Conservation (phyloP, 2,797 vertebrate genomes). For the Lutjanus argentimaculatus region DNA sequence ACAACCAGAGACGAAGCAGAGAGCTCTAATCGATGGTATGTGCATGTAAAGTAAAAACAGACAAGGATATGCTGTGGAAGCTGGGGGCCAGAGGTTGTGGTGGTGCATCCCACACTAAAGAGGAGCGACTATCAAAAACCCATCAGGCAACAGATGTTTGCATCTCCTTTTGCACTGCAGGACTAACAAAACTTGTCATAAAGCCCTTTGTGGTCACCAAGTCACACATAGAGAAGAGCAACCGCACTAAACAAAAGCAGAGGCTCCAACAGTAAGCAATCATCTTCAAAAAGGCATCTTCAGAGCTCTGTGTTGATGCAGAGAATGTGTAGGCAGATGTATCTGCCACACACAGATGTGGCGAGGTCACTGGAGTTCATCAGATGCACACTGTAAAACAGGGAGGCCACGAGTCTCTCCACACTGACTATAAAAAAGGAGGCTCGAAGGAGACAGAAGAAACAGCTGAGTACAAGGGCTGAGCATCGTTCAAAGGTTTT, state of each 20-base stretch:
- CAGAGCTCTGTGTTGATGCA: slow-evolving; percentile 11
- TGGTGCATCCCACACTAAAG: slow-evolving; percentile 45
- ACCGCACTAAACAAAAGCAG: slow-evolving; percentile 51
- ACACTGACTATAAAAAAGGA: neutral
- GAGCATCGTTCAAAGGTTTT: too few species aligned
- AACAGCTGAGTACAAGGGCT: too few species aligned
- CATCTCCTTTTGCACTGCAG: slow-evolving; percentile 40
- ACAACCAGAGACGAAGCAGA: slow-evolving; percentile 7
- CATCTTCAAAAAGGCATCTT: slow-evolving; percentile 62
- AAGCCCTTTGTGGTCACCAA: slow-evolving; percentile 39
- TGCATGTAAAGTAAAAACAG: slow-evolving; percentile 36
- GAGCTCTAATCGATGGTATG: neutral
- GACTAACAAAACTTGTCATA: slow-evolving; percentile 46
- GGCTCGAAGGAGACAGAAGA: neutral
- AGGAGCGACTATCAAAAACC: slow-evolving; percentile 41
- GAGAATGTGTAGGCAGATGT: slow-evolving; percentile 18
- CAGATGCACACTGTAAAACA: slow-evolving; percentile 7
- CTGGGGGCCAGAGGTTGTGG: slow-evolving; percentile 33
- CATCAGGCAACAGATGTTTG: slow-evolving; percentile 52
- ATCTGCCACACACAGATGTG: slow-evolving; percentile 36
- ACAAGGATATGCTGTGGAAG: slow-evolving; percentile 31
- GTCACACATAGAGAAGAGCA: slow-evolving; percentile 30
- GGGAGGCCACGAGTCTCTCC: slow-evolving; percentile 1
- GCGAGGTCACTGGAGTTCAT: slow-evolving; percentile 13
- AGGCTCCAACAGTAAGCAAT: slow-evolving; percentile 30